phyloP scores from a whole-genome alignment of 2,113 vertebrate genomes.

The Paralichthys olivaceus region DNA sequence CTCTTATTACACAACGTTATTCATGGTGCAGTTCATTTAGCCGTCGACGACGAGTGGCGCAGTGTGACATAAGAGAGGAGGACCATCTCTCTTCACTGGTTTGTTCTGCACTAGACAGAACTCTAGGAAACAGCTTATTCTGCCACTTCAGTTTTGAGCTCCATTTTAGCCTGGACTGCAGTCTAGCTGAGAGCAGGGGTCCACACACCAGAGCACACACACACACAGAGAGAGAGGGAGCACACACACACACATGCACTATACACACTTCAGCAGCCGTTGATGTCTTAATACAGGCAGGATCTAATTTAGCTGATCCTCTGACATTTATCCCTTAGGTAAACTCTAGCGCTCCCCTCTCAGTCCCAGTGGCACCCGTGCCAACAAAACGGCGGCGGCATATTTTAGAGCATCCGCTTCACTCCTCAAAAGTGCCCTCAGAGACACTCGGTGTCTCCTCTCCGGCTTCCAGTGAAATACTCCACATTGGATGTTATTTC shows the following conservation, averaged over 20 bases:
- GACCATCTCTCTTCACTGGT: conserved; percentile 49
- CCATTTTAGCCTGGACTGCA: conserved; percentile 64
- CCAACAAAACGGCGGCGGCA: conserved; percentile 61
- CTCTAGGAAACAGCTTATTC: conserved; percentile 69
- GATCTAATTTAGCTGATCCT: conserved; percentile 80
- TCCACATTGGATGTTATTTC: conserved; percentile 65
- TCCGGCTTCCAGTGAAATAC: conserved; percentile 51
- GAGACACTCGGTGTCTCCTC: conserved; percentile 51
- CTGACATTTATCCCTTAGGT: conserved; percentile 84
- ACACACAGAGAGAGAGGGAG: background rate
- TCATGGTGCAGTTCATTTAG: conserved; percentile 1
- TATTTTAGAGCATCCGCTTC: conserved; percentile 63
- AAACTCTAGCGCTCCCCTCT: conserved; percentile 73
- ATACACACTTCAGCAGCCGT: conserved; percentile 63
- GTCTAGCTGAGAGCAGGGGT: conserved; percentile 64
- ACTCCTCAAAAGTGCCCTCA: conserved; percentile 62
- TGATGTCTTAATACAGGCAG: conserved; percentile 81
- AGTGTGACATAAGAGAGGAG: conserved; percentile 24
- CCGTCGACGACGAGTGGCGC: conserved; percentile 9
- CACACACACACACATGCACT: conserved; percentile 27
- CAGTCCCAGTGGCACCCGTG: conserved; percentile 55
- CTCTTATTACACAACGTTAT: background rate
- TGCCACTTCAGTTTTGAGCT: conserved; percentile 70
- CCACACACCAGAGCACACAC: conserved; percentile 26
- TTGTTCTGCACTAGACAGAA: conserved; percentile 68